Conservation (phyloP, 2,113 vertebrate species). For the Mormyrus lacerda region DNA sequence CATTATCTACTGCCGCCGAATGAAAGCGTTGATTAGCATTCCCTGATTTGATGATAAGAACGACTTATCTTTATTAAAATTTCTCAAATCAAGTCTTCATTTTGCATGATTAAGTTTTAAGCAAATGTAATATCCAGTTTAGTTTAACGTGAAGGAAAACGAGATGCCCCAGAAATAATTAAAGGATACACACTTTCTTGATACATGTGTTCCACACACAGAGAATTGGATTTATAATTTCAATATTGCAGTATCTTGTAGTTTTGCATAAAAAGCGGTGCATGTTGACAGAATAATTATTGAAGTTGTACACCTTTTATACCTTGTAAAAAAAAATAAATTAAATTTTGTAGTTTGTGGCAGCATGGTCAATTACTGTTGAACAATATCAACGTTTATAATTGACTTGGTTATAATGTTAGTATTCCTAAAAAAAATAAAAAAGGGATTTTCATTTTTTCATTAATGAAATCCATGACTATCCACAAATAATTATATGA, state of each 20-base stretch:
- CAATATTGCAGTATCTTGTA: constrained; percentile 95
- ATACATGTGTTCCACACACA: constrained; percentile 98
- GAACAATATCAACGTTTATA: constrained; percentile 61
- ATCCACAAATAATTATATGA: constrained; percentile 41
- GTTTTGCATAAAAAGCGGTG: constrained; percentile 89
- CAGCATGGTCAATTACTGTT: constrained; percentile 72
- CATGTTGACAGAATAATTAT: constrained; percentile 93
- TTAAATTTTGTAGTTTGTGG: constrained; percentile 91
- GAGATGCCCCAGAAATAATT: constrained; percentile 92
- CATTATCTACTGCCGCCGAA: constrained; percentile 84
- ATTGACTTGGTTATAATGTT: constrained; percentile 54
- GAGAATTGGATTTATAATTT: constrained; percentile 96
- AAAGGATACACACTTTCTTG: constrained; percentile 80
- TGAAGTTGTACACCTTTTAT: constrained; percentile 96
- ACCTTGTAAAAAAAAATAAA: constrained; percentile 79
- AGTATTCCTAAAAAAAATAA: constrained; percentile 45
- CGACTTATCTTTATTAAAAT: constrained; percentile 99
- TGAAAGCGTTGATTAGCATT: constrained; percentile 97
- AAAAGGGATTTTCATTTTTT: constrained; percentile 29
- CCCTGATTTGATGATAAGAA: constrained; percentile 96
- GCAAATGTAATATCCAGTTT: constrained; percentile 98
- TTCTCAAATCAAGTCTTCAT: constrained; percentile 99
- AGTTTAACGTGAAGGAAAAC: constrained; percentile 67
- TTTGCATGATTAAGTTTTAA: constrained; percentile 99
- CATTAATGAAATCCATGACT: constrained; percentile 51